Conservation (phyloP, 1,140 invertebrate species). For the Gryon sp. region DNA sequence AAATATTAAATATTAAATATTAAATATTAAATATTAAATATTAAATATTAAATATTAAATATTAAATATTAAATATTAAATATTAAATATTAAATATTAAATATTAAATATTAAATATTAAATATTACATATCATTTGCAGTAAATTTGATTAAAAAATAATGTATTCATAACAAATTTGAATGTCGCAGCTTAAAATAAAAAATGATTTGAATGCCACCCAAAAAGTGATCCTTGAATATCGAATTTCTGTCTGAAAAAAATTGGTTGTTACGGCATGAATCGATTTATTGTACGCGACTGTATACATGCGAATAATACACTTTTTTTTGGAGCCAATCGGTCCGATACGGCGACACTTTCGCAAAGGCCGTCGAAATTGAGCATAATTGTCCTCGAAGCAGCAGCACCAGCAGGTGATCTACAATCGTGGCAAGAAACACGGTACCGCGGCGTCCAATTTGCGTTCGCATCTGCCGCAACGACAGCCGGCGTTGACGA, state of each 20-base stretch:
- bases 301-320: constrained; percentile 37
- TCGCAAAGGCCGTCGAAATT: constrained; percentile 69
- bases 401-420: constrained; percentile 69
- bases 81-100: too few relatives aligned
- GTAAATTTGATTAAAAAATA: too few relatives aligned
- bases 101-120: too few relatives aligned
- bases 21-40: too few relatives aligned
- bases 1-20: too few relatives aligned
- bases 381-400: constrained; percentile 69
- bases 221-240: too few relatives aligned
- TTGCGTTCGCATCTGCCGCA: constrained; percentile 71
- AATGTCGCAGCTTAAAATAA: too few relatives aligned
- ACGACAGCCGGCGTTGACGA: constrained; percentile 74
- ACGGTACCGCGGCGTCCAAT: constrained; percentile 67
- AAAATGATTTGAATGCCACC: constrained; percentile 21
- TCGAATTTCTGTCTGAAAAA: constrained; percentile 28
- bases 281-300: constrained; percentile 41
- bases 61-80: too few relatives aligned
- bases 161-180: too few relatives aligned
- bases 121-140: too few relatives aligned
- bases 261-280: constrained; percentile 24
- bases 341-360: constrained; percentile 70
- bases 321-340: constrained; percentile 40
- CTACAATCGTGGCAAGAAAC: constrained; percentile 58
- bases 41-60: too few relatives aligned